Conservation (phyloP, 2,797 vertebrate genomes). For the Sebastes steindachneri region DNA sequence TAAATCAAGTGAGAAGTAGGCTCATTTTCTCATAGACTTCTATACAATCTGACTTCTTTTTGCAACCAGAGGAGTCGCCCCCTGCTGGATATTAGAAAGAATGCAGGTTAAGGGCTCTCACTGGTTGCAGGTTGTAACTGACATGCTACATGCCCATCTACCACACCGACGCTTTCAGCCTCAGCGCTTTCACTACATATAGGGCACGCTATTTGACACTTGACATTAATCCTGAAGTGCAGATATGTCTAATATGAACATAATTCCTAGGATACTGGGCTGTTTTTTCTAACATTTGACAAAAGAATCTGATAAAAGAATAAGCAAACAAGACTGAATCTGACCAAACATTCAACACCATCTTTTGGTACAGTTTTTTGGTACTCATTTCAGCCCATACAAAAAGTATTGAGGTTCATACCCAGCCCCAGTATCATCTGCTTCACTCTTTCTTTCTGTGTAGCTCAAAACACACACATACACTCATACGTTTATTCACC, state of each 20-base stretch:
- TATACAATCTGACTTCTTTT: no score
- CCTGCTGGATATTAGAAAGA: no score
- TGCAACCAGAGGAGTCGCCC: no score
- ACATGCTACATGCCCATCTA: neutral
- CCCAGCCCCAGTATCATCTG: constrained; percentile 18
- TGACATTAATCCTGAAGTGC: neutral
- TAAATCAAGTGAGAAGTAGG: no score
- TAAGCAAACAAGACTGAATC: neutral
- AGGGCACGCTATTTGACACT: neutral
- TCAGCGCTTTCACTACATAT: neutral
- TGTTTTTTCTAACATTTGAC: neutral
- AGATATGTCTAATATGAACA: neutral
- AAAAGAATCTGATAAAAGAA: neutral
- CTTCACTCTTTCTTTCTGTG: constrained; percentile 36
- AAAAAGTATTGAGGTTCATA: neutral
- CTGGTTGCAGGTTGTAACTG: neutral
- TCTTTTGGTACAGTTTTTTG: neutral
- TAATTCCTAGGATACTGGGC: neutral
- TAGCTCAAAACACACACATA: constrained; percentile 46
- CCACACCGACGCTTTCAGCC: neutral
- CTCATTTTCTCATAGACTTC: no score
- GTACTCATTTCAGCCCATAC: neutral
- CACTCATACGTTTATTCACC: constrained; percentile 59
- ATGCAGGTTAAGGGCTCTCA: no score
- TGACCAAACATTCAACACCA: neutral